Evolutionary conservation across 2,113 vertebrate genomes (phyloP), one percentile per base, ranked within the genome.

Genomic region (Carassius carassius): DNA sequence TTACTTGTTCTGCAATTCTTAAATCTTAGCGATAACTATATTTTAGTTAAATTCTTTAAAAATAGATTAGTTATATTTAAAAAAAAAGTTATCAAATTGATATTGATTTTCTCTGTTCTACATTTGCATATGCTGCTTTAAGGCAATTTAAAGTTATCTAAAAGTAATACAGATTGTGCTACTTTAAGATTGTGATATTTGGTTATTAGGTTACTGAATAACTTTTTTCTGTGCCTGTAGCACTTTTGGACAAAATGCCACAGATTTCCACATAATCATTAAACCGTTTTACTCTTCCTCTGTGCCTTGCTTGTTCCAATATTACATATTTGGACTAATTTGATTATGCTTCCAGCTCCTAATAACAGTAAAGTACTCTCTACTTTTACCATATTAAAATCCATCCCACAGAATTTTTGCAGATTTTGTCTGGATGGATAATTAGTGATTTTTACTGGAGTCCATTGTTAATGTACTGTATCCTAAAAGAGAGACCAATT

Each of bases 291-390:
- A 49, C 41, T 6, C 70, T 16, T 23, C n/a, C 70, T 47, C 41
- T 74, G 41, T 1, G 13, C 70, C 72, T 74, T 23, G 72, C 72
- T 47, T 74, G 21, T 74, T 74, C 21, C n/a, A 16, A 49, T 47
- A 74, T 74, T 74, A 74, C 41, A 49, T 23, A 73, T 49, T 47
- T 74, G 6, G 41, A 49, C 72, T 74, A 74, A 74, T 74, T 47
- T 16, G n/a, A 74, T 49, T 49, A 74, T 74, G 21, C 41, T 49
- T 74, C 8, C 37, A 74, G 72, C 21, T 23, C 72, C n/a, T 9
- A 8, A 49, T 74, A 16, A 49, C 41, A 49, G 12, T 23, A 74
- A 74, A 49, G 72, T n/a, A 49, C 41, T 74, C 70, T 74, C 72
- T 74, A 49, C 21, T 23, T 23, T 47, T 47, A 74, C 41, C 70